Evolutionary conservation across 1,140 invertebrate species (phyloP), one percentile per base, ranked within the genome.

Genomic region (Bombyx mori): DNA sequence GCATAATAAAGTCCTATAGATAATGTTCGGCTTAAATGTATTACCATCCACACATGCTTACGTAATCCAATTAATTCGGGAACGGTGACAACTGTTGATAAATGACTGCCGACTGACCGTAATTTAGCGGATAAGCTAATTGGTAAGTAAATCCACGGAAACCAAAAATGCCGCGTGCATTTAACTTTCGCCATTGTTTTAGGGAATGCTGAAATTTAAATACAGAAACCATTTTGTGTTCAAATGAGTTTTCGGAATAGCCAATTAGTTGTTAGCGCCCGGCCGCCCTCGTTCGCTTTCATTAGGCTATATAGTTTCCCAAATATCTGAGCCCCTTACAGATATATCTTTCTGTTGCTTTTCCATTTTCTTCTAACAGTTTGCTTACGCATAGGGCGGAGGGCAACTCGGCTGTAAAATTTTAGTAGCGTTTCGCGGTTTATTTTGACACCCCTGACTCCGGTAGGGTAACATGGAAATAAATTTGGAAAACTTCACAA

Each of bases 191-290:
- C 67, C 72, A 73, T 82, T 82, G 76, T 85, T 82, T 82, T 80
- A 87, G 71, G 65, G 75, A 85, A 87, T 80, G 73, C 71, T 77
- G 70, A 82, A 87, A 87, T 87, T 87, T 87, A 87, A 87, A 87
- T 87, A 87, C 81, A 76, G 73, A 87, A 87, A 78, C 84, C 84
- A 85, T 87, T 87, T 84, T 85, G 79, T 80, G 82, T 87, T 84
- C 79, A 84, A 87, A 87, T 85, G 84, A 87, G 84, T 87, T 87
- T 87, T 83, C 73, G 75, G 81, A 87, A 85, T 87, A 80, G 84
- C 73, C 84, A 84, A 87, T 87, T 85, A 87, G 82, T 87, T 87
- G 84, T 87, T 87, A 87, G 84, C 82, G 81, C 76, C 77, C 74
- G 73, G 74, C 79, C 77, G 75, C 79, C 80, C 83, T 82, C 81